A percentile compares a stretch with the other conserved stretches of the same genome.
Conservation (phyloP, 2,113 vertebrate species). For the Prolemur simus region DNA sequence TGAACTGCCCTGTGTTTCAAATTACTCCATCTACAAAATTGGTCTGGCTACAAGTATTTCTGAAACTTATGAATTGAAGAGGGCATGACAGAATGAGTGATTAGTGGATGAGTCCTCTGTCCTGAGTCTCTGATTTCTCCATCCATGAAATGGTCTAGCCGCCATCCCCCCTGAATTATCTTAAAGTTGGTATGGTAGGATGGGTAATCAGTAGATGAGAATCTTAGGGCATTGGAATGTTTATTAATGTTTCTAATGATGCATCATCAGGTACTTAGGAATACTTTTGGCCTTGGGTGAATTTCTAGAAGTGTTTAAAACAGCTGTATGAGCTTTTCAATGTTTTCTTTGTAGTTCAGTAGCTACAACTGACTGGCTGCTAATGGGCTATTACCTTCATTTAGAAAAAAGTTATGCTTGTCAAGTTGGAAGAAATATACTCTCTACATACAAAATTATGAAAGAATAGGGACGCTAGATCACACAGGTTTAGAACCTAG, state of each 20-base stretch:
- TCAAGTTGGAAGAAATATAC: background rate
- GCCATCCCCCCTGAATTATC: background rate
- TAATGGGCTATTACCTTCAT: background rate
- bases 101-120: rapidly evolving
- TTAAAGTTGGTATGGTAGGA: background rate
- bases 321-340: background rate
- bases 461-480: background rate
- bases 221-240: background rate
- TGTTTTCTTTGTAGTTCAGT: background rate
- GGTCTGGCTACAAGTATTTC: background rate
- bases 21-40: background rate
- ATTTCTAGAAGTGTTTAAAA: background rate
- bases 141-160: background rate
- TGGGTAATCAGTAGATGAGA: background rate
- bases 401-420: background rate
- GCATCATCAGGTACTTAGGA: background rate
- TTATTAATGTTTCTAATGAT: background rate
- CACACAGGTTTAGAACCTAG: background rate
- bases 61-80: background rate
- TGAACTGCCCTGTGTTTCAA: background rate
- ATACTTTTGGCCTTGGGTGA: background rate
- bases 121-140: background rate
- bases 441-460: background rate
- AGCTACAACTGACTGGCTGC: background rate
- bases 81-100: background rate